These are phyloP conservation scores for Neosalanx taihuensis DNA, from an alignment of 2,797 vertebrate species.

Conservation along the genomic window DNA sequence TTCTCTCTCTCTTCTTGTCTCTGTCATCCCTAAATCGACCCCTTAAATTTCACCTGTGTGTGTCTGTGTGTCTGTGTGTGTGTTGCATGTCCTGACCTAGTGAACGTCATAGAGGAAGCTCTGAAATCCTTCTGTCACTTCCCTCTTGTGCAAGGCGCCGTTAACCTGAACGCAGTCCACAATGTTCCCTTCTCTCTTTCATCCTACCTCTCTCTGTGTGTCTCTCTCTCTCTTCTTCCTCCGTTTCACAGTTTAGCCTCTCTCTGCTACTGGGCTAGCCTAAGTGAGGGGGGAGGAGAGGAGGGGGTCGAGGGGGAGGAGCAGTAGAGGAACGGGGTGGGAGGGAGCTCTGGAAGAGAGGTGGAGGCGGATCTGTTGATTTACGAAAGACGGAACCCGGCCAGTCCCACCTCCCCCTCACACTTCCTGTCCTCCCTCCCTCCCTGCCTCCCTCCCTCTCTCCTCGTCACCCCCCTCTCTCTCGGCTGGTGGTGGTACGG, in stretches of 20 bases:
- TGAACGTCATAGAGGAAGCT: no score
- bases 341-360: no score
- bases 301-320: conserved; percentile 17
- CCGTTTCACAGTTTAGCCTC: conserved; percentile 35
- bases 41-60: background rate
- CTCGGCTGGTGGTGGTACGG: conserved; percentile 61
- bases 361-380: conserved; percentile 61
- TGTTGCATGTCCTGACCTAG: no score
- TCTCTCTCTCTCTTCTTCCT: conserved; percentile 14
- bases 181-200: conserved; percentile 6
- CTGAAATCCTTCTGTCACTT: no score
- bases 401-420: conserved; percentile 63
- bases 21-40: background rate
- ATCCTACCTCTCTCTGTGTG: conserved; percentile 9
- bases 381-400: conserved; percentile 72
- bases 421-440: conserved; percentile 56
- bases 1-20: conserved; percentile 14
- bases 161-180: no score
- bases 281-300: conserved; percentile 30
- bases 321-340: conserved; percentile 40
- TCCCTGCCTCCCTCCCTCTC: conserved; percentile 41
- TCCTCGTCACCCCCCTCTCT: background rate
- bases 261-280: conserved; percentile 51
- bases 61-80: no score
- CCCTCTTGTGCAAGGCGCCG: no score